Evolutionary conservation across 1,140 invertebrate species (phyloP).

Genomic region (Ectropis grisescens): DNA sequence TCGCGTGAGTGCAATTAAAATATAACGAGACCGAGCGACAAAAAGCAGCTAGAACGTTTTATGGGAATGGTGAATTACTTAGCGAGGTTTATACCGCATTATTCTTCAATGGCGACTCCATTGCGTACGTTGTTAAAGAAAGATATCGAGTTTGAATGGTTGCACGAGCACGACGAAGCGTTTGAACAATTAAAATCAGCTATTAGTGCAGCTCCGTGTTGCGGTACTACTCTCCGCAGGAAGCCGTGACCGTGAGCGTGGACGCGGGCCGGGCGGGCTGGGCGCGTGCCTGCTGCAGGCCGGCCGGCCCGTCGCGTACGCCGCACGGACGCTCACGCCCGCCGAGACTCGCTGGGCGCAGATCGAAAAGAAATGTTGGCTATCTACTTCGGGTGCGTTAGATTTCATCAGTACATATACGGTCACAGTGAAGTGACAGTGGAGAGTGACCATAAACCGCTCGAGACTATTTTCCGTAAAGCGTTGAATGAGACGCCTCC

Average conservation of each 20-base stretch:
- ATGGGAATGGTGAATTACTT: background rate
- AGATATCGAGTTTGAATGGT: background rate
- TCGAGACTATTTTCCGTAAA: background rate
- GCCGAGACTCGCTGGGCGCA: background rate
- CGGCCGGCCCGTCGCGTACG: background rate
- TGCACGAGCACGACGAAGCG: background rate
- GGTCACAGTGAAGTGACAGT: constrained; percentile 1
- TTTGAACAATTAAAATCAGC: background rate
- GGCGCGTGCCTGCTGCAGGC: background rate
- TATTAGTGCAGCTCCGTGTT: background rate
- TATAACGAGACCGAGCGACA: background rate
- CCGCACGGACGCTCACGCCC: background rate
- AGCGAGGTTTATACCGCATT: background rate
- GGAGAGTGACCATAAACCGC: background rate
- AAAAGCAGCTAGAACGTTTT: background rate
- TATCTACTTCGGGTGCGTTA: background rate
- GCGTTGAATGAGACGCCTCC: background rate
- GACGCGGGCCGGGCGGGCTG: background rate
- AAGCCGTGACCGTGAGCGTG: too few relatives aligned
- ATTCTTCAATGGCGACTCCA: background rate
- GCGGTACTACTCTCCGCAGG: background rate
- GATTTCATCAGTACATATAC: constrained; percentile 7
- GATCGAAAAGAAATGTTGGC: background rate
- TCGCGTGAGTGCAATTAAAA: background rate
- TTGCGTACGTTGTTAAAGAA: background rate